Evolutionary conservation across 2,113 vertebrate genomes (phyloP).

Genomic region (Ramphastos sulfuratus): DNA sequence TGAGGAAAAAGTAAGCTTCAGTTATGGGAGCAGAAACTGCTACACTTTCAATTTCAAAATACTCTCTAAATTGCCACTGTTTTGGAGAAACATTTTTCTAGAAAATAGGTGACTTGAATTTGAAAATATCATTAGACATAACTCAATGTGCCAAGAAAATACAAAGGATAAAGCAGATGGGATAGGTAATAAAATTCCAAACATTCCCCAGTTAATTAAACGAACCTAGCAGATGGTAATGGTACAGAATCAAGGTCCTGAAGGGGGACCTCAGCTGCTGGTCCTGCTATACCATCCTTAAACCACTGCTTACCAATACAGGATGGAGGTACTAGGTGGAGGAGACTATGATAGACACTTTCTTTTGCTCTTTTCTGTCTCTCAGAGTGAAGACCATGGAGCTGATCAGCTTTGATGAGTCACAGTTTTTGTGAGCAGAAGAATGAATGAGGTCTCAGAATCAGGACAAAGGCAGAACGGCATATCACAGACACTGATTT

Average conservation of each 20-base stretch:
- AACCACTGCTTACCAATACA: background rate
- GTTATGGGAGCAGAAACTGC: background rate
- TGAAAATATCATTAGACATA: slow-evolving; percentile 14
- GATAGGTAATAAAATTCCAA: slow-evolving; percentile 39
- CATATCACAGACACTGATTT: background rate
- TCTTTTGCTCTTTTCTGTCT: background rate
- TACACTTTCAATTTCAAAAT: background rate
- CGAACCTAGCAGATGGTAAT: background rate
- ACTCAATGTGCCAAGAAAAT: slow-evolving; percentile 16
- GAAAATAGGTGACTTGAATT: background rate
- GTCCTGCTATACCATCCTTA: background rate
- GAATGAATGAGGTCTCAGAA: background rate
- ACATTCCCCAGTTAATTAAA: slow-evolving; percentile 19
- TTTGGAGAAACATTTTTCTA: background rate
- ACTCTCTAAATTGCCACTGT: background rate
- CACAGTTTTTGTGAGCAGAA: background rate
- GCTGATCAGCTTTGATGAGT: background rate
- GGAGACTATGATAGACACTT: background rate
- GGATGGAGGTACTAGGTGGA: background rate
- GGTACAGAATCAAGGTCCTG: background rate
- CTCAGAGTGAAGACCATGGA: background rate
- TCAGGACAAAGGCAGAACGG: background rate
- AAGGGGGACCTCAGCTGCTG: background rate
- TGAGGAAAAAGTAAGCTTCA: background rate
- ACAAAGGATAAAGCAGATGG: slow-evolving; percentile 30